phyloP scores from a whole-genome alignment of 2,113 vertebrate genomes.

The Aegypius monachus region DNA sequence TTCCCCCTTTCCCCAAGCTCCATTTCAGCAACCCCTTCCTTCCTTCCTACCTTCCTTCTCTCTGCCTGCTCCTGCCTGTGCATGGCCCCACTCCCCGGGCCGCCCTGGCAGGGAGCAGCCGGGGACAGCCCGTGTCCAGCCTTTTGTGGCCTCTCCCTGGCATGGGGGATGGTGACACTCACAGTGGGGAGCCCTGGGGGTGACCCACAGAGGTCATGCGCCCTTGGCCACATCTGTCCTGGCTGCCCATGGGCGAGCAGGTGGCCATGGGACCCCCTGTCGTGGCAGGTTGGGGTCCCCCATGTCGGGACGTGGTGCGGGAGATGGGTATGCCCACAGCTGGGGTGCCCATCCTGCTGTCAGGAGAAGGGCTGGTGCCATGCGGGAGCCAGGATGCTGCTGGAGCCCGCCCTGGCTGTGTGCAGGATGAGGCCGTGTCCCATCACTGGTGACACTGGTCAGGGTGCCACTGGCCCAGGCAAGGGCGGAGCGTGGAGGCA shows the following conservation, averaged over 20 bases:
- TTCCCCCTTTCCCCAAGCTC: neutral
- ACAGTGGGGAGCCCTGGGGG: too few relatives aligned
- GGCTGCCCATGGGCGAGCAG: neutral
- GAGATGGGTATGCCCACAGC: neutral
- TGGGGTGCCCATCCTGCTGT: neutral
- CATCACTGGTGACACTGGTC: neutral
- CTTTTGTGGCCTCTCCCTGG: neutral
- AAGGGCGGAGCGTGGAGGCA: neutral
- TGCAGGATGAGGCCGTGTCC: neutral
- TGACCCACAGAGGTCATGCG: neutral
- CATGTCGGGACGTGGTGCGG: fast-evolving
- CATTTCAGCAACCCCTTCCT: neutral
- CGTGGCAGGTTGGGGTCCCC: neutral
- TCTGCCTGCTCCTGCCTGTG: neutral
- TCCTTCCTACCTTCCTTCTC: neutral
- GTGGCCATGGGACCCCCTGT: neutral
- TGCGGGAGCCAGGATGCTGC: neutral
- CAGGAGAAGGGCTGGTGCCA: neutral
- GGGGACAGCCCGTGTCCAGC: neutral
- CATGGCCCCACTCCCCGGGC: neutral
- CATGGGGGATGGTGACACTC: fast-evolving
- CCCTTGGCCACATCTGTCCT: neutral
- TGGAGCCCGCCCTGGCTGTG: fast-evolving
- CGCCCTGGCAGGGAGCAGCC: neutral
- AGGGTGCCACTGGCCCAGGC: neutral